Conservation (phyloP, 2,797 vertebrate genomes). For the Pampus argenteus region DNA sequence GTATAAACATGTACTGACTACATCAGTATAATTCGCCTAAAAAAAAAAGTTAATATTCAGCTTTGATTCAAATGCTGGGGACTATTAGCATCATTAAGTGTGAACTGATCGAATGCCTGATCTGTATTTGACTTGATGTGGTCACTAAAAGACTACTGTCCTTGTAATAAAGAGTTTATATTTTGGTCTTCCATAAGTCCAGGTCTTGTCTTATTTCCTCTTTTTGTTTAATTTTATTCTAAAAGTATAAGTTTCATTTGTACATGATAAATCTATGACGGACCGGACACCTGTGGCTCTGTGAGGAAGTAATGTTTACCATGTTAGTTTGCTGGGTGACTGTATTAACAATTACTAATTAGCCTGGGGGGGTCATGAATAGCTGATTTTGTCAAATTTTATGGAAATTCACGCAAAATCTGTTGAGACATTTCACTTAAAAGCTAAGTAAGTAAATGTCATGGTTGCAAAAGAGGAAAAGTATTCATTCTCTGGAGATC, state of each 20-base stretch:
- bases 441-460: no score
- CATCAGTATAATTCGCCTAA: conserved; percentile 31
- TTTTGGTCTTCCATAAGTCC: conserved; percentile 76
- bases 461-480: no score
- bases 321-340: no score
- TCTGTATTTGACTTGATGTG: conserved; percentile 34
- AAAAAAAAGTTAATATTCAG: background rate
- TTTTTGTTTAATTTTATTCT: background rate
- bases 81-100: background rate
- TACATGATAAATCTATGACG: background rate
- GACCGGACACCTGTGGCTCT: no score
- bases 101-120: conserved; percentile 20
- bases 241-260: background rate
- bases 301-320: background rate
- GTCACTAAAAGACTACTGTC: conserved; percentile 46
- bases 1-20: conserved; percentile 9
- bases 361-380: no score
- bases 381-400: no score
- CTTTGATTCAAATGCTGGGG: conserved; percentile 26
- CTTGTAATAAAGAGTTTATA: conserved; percentile 61
- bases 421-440: no score
- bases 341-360: no score
- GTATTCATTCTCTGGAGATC: no score
- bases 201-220: conserved; percentile 21
- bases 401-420: no score